Conservation (phyloP, 1,140 invertebrate species). For the Pogonus chalceus region DNA sequence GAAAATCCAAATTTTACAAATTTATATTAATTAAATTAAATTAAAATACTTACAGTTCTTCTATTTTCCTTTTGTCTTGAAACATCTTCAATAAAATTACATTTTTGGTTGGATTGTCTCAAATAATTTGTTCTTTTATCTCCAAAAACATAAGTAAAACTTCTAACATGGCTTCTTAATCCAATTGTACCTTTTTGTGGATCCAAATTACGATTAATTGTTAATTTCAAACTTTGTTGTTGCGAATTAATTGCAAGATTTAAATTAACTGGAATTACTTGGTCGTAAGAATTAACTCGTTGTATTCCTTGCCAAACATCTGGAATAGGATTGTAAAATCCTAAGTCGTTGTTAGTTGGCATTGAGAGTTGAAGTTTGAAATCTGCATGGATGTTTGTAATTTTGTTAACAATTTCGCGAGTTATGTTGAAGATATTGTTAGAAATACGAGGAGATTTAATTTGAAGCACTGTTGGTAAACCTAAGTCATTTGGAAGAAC, state of each 20-base stretch:
- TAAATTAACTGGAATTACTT: constrained; percentile 25
- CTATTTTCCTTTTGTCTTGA: constrained; percentile 23
- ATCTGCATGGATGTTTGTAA: neutral
- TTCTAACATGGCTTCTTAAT: constrained; percentile 22
- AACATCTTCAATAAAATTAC: constrained; percentile 25
- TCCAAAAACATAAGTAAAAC: constrained; percentile 26
- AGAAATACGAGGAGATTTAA: neutral
- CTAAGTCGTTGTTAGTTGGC: constrained; percentile 14
- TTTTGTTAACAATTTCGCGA: neutral
- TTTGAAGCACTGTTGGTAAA: neutral
- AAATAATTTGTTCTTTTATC: constrained; percentile 26
- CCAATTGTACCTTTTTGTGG: constrained; percentile 25
- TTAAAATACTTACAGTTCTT: constrained; percentile 23
- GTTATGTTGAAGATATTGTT: neutral
- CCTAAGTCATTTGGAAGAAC: neutral
- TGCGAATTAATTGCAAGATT: constrained; percentile 22
- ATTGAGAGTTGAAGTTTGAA: constrained; percentile 11
- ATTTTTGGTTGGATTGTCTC: constrained; percentile 25
- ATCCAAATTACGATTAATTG: constrained; percentile 24
- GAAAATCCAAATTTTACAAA: constrained; percentile 5
- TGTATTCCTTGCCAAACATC: constrained; percentile 26
- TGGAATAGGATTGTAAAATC: constrained; percentile 24
- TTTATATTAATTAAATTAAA: constrained; percentile 7
- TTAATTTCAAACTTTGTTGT: constrained; percentile 26
- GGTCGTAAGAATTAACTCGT: constrained; percentile 24